Evolutionary conservation across 1,140 invertebrate species (phyloP).

Genomic region (Tenebrio molitor): DNA sequence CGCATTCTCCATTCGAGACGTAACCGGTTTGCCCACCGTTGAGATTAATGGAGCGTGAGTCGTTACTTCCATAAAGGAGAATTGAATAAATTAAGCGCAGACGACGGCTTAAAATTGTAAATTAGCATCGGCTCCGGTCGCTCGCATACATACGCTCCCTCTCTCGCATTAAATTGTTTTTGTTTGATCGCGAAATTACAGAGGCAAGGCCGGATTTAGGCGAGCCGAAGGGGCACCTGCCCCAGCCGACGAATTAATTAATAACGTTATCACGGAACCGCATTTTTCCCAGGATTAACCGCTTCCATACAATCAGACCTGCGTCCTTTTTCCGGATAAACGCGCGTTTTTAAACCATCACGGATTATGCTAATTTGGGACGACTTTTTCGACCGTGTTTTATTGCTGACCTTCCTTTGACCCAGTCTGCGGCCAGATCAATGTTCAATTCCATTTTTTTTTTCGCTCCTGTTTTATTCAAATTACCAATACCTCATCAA

Average conservation of each 20-base stretch:
- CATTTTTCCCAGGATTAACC: not conserved
- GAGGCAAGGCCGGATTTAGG: not conserved
- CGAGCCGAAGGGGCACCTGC: not conserved
- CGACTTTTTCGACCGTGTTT: not conserved
- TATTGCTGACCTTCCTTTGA: slow-evolving; percentile 10
- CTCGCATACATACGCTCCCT: not conserved
- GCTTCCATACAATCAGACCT: no score
- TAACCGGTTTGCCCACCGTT: slow-evolving; percentile 31
- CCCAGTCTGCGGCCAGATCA: not conserved
- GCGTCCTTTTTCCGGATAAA: not conserved
- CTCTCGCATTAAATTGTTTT: slow-evolving; percentile 27
- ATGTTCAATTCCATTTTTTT: not conserved
- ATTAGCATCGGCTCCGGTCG: slow-evolving; percentile 23
- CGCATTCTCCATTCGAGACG: slow-evolving; percentile 2
- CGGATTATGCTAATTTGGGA: slow-evolving; percentile 16
- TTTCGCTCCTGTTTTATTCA: not conserved
- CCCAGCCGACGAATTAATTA: not conserved
- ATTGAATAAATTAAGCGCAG: slow-evolving; percentile 43
- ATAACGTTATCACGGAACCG: not conserved
- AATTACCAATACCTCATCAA: not conserved
- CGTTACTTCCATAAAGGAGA: slow-evolving; percentile 38
- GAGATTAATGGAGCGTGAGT: slow-evolving; percentile 38
- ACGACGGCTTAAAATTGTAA: slow-evolving; percentile 38
- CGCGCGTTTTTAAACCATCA: not conserved
- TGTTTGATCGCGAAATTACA: slow-evolving; percentile 41